phyloP scores from a whole-genome alignment of 2,797 vertebrate species.

The Scolopax rusticola region DNA sequence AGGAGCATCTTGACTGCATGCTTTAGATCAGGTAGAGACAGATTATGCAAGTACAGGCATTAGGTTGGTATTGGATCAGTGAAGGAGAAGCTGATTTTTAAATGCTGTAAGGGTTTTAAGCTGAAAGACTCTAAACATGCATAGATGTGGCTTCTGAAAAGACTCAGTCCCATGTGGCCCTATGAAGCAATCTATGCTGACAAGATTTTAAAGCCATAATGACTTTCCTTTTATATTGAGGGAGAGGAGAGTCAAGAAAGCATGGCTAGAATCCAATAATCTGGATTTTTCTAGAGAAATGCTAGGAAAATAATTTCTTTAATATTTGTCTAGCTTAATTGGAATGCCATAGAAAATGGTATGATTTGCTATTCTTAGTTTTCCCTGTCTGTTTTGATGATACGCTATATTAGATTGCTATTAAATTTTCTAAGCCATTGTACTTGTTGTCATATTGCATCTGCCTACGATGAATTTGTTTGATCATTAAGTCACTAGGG shows the following conservation, averaged over 20 bases:
- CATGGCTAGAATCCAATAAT: background rate
- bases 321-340: conserved; percentile 6
- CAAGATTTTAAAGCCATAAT: background rate
- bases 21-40: background rate
- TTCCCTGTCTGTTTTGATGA: background rate
- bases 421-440: conserved; percentile 35
- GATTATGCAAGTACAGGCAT: background rate
- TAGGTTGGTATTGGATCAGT: background rate
- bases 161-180: background rate
- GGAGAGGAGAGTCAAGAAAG: background rate
- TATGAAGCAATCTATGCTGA: background rate
- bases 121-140: background rate
- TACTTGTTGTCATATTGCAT: conserved; percentile 15
- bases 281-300: background rate
- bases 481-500: conserved; percentile 33
- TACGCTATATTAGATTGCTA: background rate
- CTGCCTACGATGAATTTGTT: conserved; percentile 13
- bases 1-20: background rate
- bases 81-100: background rate
- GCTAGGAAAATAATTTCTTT: background rate
- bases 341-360: background rate
- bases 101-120: background rate
- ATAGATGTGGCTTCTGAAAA: background rate
- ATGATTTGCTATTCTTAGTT: background rate
- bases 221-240: background rate